Conservation (phyloP, 1,140 invertebrate genomes). For the Euura saliciscinereae region DNA sequence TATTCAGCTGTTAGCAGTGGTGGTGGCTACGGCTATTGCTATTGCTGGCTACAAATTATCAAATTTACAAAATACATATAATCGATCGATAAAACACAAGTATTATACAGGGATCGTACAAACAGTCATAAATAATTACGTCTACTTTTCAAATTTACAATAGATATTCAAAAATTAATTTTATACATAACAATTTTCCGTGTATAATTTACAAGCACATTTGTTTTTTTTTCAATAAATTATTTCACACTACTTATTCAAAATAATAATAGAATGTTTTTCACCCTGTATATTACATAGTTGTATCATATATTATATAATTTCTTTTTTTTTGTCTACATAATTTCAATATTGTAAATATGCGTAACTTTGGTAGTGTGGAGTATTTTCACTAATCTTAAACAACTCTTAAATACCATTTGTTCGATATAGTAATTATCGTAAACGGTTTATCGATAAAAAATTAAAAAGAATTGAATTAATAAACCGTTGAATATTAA, state of each 20-base stretch:
- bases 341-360: conserved; percentile 42
- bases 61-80: background rate
- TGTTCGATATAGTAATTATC: background rate
- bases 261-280: background rate
- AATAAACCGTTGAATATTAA: background rate
- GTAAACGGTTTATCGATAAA: background rate
- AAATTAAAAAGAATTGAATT: conserved; percentile 6
- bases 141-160: background rate
- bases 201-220: background rate
- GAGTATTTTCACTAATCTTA: conserved; percentile 30
- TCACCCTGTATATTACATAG: background rate
- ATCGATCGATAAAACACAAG: background rate
- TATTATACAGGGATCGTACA: background rate
- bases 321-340: conserved; percentile 27
- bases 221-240: background rate
- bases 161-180: background rate
- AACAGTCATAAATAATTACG: background rate
- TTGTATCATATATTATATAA: background rate
- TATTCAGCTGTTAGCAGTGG: conserved; percentile 42
- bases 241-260: background rate
- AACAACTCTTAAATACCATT: background rate
- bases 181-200: background rate
- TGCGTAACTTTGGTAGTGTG: conserved; percentile 47
- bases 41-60: background rate
- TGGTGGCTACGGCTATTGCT: background rate